Evolutionary conservation across 2,113 vertebrate genomes (phyloP), one percentile per base, ranked within the genome.

Genomic region (Procavia capensis): DNA sequence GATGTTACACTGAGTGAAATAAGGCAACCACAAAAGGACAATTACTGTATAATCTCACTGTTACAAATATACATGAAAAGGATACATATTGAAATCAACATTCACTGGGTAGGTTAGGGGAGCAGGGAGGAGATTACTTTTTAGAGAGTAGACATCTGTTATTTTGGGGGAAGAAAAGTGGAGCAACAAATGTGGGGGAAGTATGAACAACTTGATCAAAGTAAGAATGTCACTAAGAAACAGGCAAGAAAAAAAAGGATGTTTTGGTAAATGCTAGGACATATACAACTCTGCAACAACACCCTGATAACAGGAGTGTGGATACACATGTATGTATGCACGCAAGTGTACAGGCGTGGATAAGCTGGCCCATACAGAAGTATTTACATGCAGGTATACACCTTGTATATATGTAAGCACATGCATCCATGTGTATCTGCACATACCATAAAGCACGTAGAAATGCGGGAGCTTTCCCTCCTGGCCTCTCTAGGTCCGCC

Each of bases 381-480:
- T 54, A 54, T 54, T 16, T 54, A 54, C 17, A 54, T 16, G 14
- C 50, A 54, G 14, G 50, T 70, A 27, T 70, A 70, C 36, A 70
- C 29, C 31, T 64, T 34, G n/a, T 68, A 17, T 68, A 24, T 34
- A 14, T 34, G 64, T n/a, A 68, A 54, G 50, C 3, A 16, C n/a
- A 17, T 68, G 66, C 34, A 68, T n/a, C 34, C 29, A 34, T 10
- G 13, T 66, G 14, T 34, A 64, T 31, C 34, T 14, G 5, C 34
- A 66, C 34, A 34, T 66, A 31, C 31, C 31, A 34, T 66, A 31
- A 66, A 66, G 31, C 29, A 66, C 31, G 34, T 66, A 29, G 31
- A 57, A 13, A 7, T 0, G 0, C 78, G 10, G 50, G 8, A 0
- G 1, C n/a, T 14, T 1, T 24, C 43, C 25, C 14, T 1, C 25